These are phyloP conservation scores for Martes martes DNA, from an alignment of 2,113 vertebrate species.

Conservation along the genomic window DNA sequence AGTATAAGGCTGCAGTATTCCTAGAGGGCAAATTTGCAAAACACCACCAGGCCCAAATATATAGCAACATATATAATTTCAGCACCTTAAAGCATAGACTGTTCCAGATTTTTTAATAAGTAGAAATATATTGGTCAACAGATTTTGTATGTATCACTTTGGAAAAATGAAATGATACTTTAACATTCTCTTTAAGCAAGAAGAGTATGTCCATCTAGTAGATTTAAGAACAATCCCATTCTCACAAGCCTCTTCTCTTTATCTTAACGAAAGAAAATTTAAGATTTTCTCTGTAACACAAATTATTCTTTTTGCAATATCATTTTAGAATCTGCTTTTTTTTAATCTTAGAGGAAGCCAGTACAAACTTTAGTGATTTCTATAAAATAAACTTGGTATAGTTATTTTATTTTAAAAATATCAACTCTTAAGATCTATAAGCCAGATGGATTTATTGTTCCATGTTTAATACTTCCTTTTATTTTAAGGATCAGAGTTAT, in stretches of 20 bases:
- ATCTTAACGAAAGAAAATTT: background rate
- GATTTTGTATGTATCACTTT: conserved; percentile 20
- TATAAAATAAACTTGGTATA: background rate
- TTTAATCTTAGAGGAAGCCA: background rate
- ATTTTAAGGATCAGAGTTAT: background rate
- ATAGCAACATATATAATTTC: background rate
- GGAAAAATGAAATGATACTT: conserved; percentile 20
- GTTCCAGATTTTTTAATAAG: conserved; percentile 32
- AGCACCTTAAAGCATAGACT: background rate
- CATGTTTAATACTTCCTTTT: background rate
- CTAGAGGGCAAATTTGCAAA: conserved; percentile 47
- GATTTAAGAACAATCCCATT: background rate
- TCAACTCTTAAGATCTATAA: background rate
- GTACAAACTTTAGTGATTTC: background rate
- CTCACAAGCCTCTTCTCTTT: background rate
- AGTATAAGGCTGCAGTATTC: conserved; percentile 32
- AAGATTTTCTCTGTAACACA: background rate
- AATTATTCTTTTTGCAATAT: background rate
- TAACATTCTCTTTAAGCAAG: background rate
- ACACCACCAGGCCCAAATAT: background rate
- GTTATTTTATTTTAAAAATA: background rate
- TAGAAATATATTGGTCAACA: conserved; percentile 2
- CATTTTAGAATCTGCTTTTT: background rate
- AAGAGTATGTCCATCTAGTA: background rate
- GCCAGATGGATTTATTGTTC: background rate